These are phyloP conservation scores for Galeopterus variegatus DNA, from an alignment of 2,113 vertebrate species.

Conservation along the genomic window DNA sequence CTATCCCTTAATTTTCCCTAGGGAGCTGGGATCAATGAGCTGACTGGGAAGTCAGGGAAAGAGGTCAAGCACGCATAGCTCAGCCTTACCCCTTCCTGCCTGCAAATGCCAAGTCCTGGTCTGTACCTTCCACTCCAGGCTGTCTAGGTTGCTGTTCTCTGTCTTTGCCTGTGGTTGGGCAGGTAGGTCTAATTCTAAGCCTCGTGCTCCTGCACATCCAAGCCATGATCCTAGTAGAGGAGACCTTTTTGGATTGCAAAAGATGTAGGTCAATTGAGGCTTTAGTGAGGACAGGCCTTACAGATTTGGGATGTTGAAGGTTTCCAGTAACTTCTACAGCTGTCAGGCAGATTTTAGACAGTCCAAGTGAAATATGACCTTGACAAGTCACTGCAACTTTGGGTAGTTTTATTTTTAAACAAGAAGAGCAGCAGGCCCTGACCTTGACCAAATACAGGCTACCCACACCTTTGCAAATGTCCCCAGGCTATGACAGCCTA, in stretches of 20 bases:
- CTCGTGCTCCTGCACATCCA: not conserved
- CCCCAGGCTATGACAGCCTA: not conserved
- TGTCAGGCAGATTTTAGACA: not conserved
- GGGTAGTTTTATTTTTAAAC: not conserved
- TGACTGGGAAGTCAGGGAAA: not conserved
- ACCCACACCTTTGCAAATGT: not conserved
- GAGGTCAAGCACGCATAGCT: fast-evolving
- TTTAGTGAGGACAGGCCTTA: not conserved
- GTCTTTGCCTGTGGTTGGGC: not conserved
- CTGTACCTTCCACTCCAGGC: not conserved
- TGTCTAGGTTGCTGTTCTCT: not conserved
- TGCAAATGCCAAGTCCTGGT: fast-evolving
- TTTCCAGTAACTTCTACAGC: not conserved
- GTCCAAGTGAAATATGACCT: not conserved
- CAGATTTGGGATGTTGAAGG: not conserved
- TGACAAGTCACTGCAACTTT: not conserved
- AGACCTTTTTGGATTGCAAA: not conserved
- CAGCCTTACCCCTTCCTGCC: fast-evolving
- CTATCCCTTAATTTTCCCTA: not conserved
- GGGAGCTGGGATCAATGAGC: not conserved
- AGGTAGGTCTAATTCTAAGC: no score
- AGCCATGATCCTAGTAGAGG: not conserved
- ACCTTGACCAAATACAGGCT: not conserved
- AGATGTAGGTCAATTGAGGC: not conserved
- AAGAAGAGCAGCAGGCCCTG: not conserved